phyloP scores from a whole-genome alignment of 2,888 invertebrate genomes.

The Octodonta nipae region DNA sequence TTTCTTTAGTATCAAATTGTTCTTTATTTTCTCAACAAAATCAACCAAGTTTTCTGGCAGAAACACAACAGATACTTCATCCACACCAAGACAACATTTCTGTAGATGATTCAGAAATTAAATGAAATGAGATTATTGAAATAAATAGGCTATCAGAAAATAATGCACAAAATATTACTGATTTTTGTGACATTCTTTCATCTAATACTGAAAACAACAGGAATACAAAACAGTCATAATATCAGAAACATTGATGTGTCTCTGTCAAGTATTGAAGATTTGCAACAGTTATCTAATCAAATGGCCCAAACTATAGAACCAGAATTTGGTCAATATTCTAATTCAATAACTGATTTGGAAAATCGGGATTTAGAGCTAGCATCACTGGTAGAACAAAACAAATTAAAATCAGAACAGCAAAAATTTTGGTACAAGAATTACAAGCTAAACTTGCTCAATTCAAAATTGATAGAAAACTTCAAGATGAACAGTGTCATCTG shows the following conservation, averaged over 20 bases:
- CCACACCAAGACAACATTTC: constrained; percentile 11
- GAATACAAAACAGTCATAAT: too few species aligned
- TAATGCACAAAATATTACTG: too few species aligned
- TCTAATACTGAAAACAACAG: constrained; percentile 4
- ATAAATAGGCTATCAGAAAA: too few species aligned
- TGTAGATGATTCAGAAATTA: constrained; percentile 22
- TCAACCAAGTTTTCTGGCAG: constrained; percentile 10
- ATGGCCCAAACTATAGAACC: constrained; percentile 26
- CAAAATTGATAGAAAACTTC: too few species aligned
- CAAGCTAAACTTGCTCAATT: too few species aligned
- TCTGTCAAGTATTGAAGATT: constrained; percentile 34
- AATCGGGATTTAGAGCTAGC: constrained; percentile 43
- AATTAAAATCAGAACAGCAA: constrained; percentile 39
- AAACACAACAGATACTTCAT: constrained; percentile 12
- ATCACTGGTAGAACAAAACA: constrained; percentile 39
- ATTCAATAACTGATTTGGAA: constrained; percentile 33
- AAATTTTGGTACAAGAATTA: too few species aligned
- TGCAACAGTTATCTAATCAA: constrained; percentile 41
- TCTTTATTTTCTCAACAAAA: constrained; percentile 12
- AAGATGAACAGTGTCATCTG: too few species aligned
- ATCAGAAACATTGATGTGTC: constrained; percentile 16
- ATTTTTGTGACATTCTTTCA: too few species aligned
- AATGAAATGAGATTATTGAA: constrained; percentile 19
- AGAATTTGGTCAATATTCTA: constrained; percentile 10
- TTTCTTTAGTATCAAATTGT: constrained; percentile 10